Evolutionary conservation across 2,113 vertebrate species (phyloP), one percentile per base, ranked within the genome.

Genomic region (Pituophis catenifer): DNA sequence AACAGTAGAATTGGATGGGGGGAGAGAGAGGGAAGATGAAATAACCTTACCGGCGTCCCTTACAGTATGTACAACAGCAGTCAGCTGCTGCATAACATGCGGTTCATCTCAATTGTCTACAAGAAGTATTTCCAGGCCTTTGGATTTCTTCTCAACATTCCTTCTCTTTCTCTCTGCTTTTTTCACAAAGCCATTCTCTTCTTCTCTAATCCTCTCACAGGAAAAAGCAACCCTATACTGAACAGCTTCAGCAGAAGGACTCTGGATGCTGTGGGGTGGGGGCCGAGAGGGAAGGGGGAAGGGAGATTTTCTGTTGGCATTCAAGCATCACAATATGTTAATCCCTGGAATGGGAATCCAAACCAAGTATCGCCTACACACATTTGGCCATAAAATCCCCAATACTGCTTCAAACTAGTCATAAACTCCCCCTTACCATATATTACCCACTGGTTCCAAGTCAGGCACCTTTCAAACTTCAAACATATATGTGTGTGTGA

Each of bases 131-230:
- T 96, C 95, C 93, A 90, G 95, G 94, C 95, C 96, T 94, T 96
- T 95, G 96, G 95, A 94, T 95, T 94, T 95, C 96, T 97, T 95
- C 96, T 96, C 97, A 95, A 96, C 96, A 96, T 95, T 94, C 96
- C 96, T 94, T 97, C 97, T 97, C 95, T 95, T 53, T 91, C 90
- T 62, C 95, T 95, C 38, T 50, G 54, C 15, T 92, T 24, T 92
- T 96, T 89, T 96, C 97, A 98, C 98, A 98, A 98, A 98, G 98
- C 97, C 95, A 93, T 97, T 97, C 97, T 96, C 95, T 96, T 93
- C 15, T 85, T 94, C 97, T 97, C 97, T 97, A 98, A 98, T 98
- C 97, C 97, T 97, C 93, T 93, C 97, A 26, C 90, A 95, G 96
- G 97, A 96, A 94, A 96, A 96, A 94, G 91, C 96, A 96, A 96